phyloP scores from a whole-genome alignment of 2,888 invertebrate species.

The Formica aserva region DNA sequence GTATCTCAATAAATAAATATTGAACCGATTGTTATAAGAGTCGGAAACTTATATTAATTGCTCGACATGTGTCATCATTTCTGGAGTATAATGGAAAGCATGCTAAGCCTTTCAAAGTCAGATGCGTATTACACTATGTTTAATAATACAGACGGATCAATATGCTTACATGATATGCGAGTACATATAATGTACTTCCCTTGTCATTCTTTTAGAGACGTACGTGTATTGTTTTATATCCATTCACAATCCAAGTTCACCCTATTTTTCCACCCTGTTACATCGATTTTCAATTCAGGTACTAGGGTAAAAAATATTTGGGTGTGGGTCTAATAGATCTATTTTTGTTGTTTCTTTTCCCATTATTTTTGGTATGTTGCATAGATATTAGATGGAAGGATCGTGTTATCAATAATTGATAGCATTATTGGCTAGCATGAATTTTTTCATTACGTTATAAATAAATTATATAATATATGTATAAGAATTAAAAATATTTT shows the following conservation, averaged over 20 bases:
- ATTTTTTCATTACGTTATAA: neutral
- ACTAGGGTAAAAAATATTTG: neutral
- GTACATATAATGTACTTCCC: slow-evolving; percentile 61
- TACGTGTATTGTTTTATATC: slow-evolving; percentile 18
- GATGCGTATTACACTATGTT: slow-evolving; percentile 28
- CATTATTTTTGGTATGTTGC: neutral
- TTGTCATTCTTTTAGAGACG: slow-evolving; percentile 45
- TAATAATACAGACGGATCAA: slow-evolving; percentile 52
- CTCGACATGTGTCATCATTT: slow-evolving; percentile 5
- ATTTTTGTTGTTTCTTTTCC: neutral
- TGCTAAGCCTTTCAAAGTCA: slow-evolving; percentile 31
- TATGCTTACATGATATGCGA: slow-evolving; percentile 41
- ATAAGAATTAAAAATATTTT: neutral
- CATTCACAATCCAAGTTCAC: neutral
- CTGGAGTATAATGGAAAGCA: slow-evolving; percentile 19
- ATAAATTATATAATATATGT: neutral
- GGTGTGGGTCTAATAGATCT: neutral
- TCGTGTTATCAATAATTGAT: neutral
- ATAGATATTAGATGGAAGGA: neutral
- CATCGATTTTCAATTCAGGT: slow-evolving; percentile 51
- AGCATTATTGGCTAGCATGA: neutral
- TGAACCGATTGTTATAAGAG: neutral
- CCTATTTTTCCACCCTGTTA: neutral
- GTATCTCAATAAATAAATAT: neutral
- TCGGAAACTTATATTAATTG: slow-evolving; percentile 30